These are phyloP conservation scores for Apodemia mormo DNA, from an alignment of 2,888 invertebrate genomes.

Conservation along the genomic window DNA sequence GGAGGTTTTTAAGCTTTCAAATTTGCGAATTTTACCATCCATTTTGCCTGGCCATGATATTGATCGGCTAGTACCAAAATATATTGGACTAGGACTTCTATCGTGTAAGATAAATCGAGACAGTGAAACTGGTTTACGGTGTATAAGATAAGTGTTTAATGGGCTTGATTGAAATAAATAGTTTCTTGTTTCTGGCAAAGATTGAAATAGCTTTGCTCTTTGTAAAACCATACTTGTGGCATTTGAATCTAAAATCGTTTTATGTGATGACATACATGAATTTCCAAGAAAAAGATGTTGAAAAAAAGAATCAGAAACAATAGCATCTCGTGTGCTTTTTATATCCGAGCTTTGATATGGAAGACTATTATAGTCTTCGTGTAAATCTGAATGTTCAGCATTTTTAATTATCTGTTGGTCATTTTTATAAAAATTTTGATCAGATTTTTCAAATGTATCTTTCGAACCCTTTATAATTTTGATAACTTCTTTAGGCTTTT, in stretches of 20 bases:
- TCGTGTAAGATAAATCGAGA: slow-evolving; percentile 88
- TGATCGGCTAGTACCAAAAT: slow-evolving; percentile 81
- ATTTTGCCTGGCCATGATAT: slow-evolving; percentile 83
- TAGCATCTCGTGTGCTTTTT: slow-evolving; percentile 79
- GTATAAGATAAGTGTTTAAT: slow-evolving; percentile 84
- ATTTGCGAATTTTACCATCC: slow-evolving; percentile 74
- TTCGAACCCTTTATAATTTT: not conserved
- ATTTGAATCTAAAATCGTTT: slow-evolving; percentile 60
- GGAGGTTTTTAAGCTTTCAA: slow-evolving; percentile 67
- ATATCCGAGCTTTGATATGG: slow-evolving; percentile 63
- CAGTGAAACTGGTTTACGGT: slow-evolving; percentile 86
- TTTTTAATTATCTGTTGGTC: not conserved
- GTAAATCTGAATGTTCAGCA: not conserved
- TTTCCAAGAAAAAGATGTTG: slow-evolving; percentile 86
- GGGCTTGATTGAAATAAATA: slow-evolving; percentile 70
- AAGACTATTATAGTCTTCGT: not conserved
- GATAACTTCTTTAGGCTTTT: not conserved
- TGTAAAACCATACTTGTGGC: slow-evolving; percentile 82
- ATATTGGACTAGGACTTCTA: slow-evolving; percentile 69
- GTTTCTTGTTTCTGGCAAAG: slow-evolving; percentile 57
- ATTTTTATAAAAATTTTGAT: not conserved
- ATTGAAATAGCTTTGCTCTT: slow-evolving; percentile 86
- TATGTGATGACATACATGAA: slow-evolving; percentile 46
- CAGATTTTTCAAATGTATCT: not conserved
- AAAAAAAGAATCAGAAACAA: slow-evolving; percentile 85